Conservation (phyloP, 2,113 vertebrate genomes). For the Morone chrysops region DNA sequence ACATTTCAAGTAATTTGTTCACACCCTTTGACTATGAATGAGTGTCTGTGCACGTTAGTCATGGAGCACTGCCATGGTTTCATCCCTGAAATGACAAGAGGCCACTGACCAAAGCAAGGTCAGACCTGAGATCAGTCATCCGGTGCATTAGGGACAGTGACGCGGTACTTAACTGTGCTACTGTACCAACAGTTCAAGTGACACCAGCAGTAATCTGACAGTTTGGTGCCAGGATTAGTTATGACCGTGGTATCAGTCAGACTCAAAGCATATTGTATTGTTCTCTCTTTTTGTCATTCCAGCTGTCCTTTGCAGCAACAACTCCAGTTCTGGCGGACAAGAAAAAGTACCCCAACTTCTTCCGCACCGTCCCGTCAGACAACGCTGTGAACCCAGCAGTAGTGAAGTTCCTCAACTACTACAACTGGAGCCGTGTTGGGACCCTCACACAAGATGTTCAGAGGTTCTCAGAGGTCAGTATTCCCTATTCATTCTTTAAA, state of each 20-base stretch:
- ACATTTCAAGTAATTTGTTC: constrained; percentile 62
- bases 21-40: constrained; percentile 7
- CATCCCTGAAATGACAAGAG: constrained; percentile 14
- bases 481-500: not conserved
- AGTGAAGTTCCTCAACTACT: constrained; percentile 94
- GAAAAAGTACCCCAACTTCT: constrained; percentile 99
- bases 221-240: not conserved
- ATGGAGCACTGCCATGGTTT: not conserved
- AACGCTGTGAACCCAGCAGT: constrained; percentile 98
- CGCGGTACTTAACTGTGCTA: not conserved
- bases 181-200: constrained; percentile 6
- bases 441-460: constrained; percentile 98
- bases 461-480: constrained; percentile 96
- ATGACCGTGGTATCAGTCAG: not conserved
- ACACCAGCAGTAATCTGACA: constrained; percentile 4
- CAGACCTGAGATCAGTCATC: constrained; percentile 12
- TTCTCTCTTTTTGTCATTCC: constrained; percentile 68
- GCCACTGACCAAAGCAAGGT: constrained; percentile 5
- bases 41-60: not conserved
- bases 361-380: constrained; percentile 98
- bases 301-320: constrained; percentile 98
- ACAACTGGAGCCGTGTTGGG: constrained; percentile 96
- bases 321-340: constrained; percentile 97
- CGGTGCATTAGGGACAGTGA: not conserved
- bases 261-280: constrained; percentile 5